Evolutionary conservation across 2,797 vertebrate genomes (phyloP).

Genomic region (Erethizon dorsatum): DNA sequence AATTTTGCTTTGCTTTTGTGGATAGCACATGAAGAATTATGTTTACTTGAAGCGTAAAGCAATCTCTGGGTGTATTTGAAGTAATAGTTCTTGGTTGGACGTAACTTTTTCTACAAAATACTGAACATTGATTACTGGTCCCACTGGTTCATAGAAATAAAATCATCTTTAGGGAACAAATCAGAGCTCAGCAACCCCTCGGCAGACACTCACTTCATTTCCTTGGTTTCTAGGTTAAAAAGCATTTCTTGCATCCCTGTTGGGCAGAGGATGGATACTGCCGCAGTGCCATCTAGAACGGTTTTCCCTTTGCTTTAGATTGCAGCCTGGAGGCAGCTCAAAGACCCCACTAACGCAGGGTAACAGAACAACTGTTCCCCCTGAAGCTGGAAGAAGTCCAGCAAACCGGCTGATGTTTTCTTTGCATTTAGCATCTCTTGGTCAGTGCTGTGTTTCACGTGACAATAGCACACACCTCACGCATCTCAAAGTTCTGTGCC

Average conservation of each 20-base stretch:
- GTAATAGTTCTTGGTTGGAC: neutral
- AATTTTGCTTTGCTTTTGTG: conserved; percentile 70
- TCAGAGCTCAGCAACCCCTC: neutral
- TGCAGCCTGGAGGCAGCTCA: neutral
- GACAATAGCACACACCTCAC: conserved; percentile 82
- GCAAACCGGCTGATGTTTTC: conserved; percentile 10
- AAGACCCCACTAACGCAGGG: fast-evolving
- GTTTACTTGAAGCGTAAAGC: conserved; percentile 76
- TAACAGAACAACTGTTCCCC: neutral
- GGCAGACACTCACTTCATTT: conserved; percentile 6
- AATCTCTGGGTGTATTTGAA: conserved; percentile 60
- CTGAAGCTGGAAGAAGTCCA: neutral
- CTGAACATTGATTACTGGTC: neutral
- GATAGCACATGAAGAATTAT: conserved; percentile 64
- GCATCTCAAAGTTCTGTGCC: conserved; percentile 90
- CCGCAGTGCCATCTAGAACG: neutral
- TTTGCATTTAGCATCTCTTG: conserved; percentile 55
- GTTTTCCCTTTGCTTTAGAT: conserved; percentile 41
- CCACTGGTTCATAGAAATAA: conserved; percentile 1
- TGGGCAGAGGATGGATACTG: neutral
- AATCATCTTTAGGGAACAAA: neutral
- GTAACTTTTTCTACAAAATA: conserved; percentile 37
- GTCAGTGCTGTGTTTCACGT: conserved; percentile 86
- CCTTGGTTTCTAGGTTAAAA: conserved; percentile 52
- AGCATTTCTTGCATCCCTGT: neutral